Evolutionary conservation across 1,140 invertebrate genomes (phyloP), one percentile per base, ranked within the genome.

Genomic region (Trissolcus basalis): DNA sequence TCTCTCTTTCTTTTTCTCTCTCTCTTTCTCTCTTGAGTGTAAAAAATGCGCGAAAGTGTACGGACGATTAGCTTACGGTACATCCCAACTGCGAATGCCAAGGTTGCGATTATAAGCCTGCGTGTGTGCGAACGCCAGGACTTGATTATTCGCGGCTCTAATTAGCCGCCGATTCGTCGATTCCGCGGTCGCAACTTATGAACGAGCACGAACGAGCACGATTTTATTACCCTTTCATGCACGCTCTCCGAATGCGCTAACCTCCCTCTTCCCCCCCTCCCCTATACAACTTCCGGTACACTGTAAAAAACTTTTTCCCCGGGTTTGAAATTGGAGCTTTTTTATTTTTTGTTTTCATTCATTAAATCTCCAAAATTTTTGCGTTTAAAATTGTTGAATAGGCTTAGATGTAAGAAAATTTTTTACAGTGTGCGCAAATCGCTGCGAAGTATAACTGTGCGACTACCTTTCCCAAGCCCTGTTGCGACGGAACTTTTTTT

Each of bases 191-290:
- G 59, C 54, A 64, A 76, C 60, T 75, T 75, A 59, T 44, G 53
- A 64, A 27, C 19, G 19, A 58, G 79, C 80, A 82, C 81, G 85
- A 87, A 83, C 87, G 84, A n/a, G n/a, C n/a, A n/a, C 86, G 85
- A 87, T 88, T 86, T 27, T 27, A 27, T 27, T 27, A 27, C 68
- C 67, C 61, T 65, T 64, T 68, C 60, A 39, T 61, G 48, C 54
- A 51, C 39, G 59, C 70, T 61, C 61, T 63, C 70, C 61, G 67
- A 67, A 12, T 67, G 50, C 56, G 56, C 51, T 51, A 67, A 55
- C 63, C 51, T 49, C 19, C 45, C 11, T 9, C 8, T 53, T 48
- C 32, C 47, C 48, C 47, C 58, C 10, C 4, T 1, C 43, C 33
- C 47, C 33, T 49, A 35, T 16, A 70, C 61, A 65, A 27, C 19